Base-by-base conservation (phyloP, 2,797 vertebrate genomes). In the Amblyopsis hoosieri region DNA sequence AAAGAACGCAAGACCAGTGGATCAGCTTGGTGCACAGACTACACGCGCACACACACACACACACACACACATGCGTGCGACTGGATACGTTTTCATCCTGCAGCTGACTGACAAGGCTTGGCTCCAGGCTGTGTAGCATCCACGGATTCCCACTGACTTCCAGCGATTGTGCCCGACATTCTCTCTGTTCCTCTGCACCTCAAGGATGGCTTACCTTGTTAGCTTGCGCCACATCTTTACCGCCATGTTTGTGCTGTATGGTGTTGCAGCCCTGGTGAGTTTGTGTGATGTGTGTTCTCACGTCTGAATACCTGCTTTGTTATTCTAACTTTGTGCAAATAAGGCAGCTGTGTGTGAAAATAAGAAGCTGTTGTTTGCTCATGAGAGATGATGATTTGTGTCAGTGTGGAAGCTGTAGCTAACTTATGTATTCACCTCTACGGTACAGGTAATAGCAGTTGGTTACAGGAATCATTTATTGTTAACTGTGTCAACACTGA, bases 221-320 rank as follows among this genome's bases (percentile, higher is more conserved):
- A 59, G 45, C 48, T 15, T 82, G 56, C 66, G 65, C n/a, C 73
- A 65, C 56, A 67, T 83, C 53, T 2, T 82, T 37, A 75, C 64
- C 31, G 67, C 54, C 8, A 57, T 89, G 66, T 62, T 83, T 47
- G 14, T 85, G 33, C 55, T 89, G 7, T 13, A 64, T 62, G 55
- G 71, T 23, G 33, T 78, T 60, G 67, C 71, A 48, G 75, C 13
- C n/a, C 73, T 66, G 83, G 86, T 91, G 75, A 89, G 89, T 85
- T 57, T 9, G 42, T 17, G 2, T 57, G 23, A 59, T 10, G 10
- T 60, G 12, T 54, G 10, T 7, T 12, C 10, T 8, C 11, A 10
- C 29, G 13, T 5, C 50, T 56, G 31, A 23, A 52, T 29, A 61
- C 64, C 15, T 14, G 49, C 70, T 12, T 60, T 17, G 45, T 42